Percentiles rank a stretch among this genome's conserved stretches.
These are phyloP conservation scores for Lepas anatifera DNA, from an alignment of 2,888 invertebrate species.

Conservation along the genomic window DNA sequence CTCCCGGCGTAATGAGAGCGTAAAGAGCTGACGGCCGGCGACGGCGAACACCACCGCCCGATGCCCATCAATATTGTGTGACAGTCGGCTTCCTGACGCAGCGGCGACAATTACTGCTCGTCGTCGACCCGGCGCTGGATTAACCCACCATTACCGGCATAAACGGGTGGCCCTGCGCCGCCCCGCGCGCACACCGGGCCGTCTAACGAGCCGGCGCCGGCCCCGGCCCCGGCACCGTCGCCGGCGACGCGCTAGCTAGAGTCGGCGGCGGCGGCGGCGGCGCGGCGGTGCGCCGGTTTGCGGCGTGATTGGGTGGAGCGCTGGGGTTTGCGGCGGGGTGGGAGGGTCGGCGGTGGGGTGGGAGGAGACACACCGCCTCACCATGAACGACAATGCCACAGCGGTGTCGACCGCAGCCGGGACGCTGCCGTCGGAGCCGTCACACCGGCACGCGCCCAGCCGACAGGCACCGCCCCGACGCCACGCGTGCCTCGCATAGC, in stretches of 20 bases:
- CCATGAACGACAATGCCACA: neutral
- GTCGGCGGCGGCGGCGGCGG: neutral
- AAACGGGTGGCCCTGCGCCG: too few relatives aligned
- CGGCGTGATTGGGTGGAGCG: neutral
- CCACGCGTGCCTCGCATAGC: too few relatives aligned
- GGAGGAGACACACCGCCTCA: neutral
- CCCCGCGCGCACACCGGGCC: too few relatives aligned
- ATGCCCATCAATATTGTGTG: neutral
- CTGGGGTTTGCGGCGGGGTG: constrained; percentile 2
- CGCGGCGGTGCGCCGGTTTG: too few relatives aligned
- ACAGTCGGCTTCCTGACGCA: constrained; percentile 7
- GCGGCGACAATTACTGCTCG: neutral
- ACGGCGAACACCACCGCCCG: neutral
- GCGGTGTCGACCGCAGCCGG: too few relatives aligned
- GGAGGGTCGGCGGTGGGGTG: neutral
- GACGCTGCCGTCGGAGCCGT: neutral
- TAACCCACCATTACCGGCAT: neutral
- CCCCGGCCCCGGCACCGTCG: neutral
- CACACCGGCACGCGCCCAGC: neutral
- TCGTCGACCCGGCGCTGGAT: neutral
- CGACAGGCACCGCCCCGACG: neutral
- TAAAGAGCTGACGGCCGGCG: neutral
- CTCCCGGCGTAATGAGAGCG: neutral
- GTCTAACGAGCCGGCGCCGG: too few relatives aligned
- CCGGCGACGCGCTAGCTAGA: neutral